phyloP scores from a whole-genome alignment of 2,797 vertebrate species.

The Eulemur coronatus region DNA sequence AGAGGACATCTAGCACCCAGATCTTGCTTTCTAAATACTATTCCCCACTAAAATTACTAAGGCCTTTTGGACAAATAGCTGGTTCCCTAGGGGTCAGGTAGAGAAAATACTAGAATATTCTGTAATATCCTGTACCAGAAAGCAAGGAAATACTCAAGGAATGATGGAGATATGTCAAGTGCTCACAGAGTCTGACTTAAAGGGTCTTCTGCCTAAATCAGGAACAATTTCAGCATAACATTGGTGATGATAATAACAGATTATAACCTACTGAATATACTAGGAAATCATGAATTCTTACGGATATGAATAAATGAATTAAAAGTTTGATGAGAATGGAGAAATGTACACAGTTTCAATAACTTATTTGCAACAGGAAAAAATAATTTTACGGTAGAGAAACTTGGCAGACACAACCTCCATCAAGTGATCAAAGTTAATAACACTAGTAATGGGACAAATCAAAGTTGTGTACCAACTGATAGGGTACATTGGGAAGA shows the following conservation, averaged over 20 bases:
- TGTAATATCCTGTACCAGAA: background rate
- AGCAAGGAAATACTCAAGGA: background rate
- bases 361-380: background rate
- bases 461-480: slow-evolving; percentile 3
- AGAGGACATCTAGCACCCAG: background rate
- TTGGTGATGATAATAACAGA: background rate
- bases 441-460: background rate
- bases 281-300: background rate
- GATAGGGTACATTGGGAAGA: background rate
- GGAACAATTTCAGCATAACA: background rate
- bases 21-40: background rate
- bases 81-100: background rate
- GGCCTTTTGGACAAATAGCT: background rate
- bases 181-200: background rate
- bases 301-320: background rate
- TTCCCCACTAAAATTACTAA: background rate
- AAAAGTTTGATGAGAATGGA: background rate
- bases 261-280: background rate
- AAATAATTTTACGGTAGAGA: background rate
- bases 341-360: background rate
- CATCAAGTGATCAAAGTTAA: background rate
- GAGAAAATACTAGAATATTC: background rate
- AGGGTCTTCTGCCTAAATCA: background rate
- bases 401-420: background rate
- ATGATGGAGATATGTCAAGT: background rate